Conservation (phyloP, 1,140 invertebrate species). For the Centruroides sculpturatus region DNA sequence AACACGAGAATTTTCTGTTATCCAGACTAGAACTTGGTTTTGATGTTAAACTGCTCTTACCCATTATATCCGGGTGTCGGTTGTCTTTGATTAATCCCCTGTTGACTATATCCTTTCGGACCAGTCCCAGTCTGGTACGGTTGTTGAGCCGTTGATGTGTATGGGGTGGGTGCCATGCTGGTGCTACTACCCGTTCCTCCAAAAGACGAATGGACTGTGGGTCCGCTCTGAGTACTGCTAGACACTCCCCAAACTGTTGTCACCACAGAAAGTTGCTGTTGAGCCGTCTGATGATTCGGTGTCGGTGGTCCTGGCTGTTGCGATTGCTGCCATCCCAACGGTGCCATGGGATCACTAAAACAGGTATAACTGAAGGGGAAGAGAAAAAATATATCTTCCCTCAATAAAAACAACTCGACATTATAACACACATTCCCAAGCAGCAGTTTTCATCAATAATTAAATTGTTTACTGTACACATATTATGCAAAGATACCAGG, state of each 20-base stretch:
- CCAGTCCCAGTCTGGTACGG: conserved; percentile 21
- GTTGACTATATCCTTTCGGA: conserved; percentile 20
- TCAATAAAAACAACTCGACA: no score
- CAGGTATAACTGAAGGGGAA: conserved; percentile 8
- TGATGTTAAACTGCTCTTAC: conserved; percentile 1
- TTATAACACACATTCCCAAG: no score
- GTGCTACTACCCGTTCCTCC: conserved; percentile 26
- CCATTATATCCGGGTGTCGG: conserved; percentile 12
- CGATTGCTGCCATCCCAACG: conserved; percentile 19
- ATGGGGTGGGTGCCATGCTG: conserved; percentile 23
- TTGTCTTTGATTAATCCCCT: conserved; percentile 13
- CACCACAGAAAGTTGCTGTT: conserved; percentile 33
- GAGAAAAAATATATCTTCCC: no score
- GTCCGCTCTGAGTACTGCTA: conserved; percentile 27
- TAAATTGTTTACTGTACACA: no score
- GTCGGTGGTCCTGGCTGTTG: conserved; percentile 18
- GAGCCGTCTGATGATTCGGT: conserved; percentile 4
- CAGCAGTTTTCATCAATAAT: no score
- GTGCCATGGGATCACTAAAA: conserved; percentile 14
- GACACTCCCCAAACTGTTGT: conserved; percentile 30
- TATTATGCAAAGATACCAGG: no score
- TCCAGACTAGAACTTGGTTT: no score
- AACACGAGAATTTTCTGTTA: no score
- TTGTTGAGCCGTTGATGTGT: conserved; percentile 18
- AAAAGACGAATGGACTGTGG: conserved; percentile 23